phyloP scores from a whole-genome alignment of 1,140 invertebrate species.

The Drosophila pseudoananassae region DNA sequence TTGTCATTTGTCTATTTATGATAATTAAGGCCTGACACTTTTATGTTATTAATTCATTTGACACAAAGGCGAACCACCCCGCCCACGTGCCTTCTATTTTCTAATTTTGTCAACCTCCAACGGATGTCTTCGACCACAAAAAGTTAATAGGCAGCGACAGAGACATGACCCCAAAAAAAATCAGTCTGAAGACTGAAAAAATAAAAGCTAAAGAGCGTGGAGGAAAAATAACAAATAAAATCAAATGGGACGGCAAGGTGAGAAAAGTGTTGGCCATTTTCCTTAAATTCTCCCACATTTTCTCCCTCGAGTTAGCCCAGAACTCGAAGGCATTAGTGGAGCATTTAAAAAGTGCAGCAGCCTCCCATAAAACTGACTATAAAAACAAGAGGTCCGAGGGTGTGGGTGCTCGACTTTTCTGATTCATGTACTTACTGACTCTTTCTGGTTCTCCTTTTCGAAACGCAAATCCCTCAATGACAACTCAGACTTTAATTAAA shows the following conservation, averaged over 20 bases:
- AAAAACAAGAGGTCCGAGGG: conserved; percentile 31
- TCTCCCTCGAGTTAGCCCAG: conserved; percentile 20
- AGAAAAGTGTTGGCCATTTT: conserved; percentile 60
- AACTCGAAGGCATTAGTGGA: conserved; percentile 55
- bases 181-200: conserved; percentile 9
- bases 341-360: conserved; percentile 68
- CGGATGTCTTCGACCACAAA: conserved; percentile 75
- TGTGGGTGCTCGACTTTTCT: neutral
- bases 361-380: conserved; percentile 70
- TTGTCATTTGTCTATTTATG: conserved; percentile 79
- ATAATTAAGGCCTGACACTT: conserved; percentile 79
- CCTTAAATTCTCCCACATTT: conserved; percentile 14
- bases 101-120: conserved; percentile 72
- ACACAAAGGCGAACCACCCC: conserved; percentile 40
- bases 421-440: conserved; percentile 32
- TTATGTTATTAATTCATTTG: conserved; percentile 82
- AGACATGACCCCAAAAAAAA: conserved; percentile 60
- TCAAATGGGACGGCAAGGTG: conserved; percentile 67
- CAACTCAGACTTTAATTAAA: conserved; percentile 35
- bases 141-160: conserved; percentile 68
- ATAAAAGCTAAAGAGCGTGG: conserved; percentile 13
- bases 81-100: conserved; percentile 52
- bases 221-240: conserved; percentile 33
- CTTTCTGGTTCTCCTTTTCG: neutral
- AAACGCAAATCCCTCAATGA: conserved; percentile 37